Conservation (phyloP, 2,888 invertebrate species). For the Urechis unicinctus region DNA sequence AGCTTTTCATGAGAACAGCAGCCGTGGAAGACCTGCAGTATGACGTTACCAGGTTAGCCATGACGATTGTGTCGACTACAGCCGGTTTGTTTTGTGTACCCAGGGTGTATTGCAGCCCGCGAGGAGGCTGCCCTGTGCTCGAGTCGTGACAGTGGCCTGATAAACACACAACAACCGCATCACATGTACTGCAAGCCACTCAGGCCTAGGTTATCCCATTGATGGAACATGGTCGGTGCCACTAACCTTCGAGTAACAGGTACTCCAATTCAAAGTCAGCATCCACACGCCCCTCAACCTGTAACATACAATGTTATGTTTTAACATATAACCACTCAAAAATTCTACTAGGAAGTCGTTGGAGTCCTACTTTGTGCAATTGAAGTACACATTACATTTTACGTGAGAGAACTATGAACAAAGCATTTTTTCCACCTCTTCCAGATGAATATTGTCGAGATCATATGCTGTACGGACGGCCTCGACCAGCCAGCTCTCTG, state of each 20-base stretch:
- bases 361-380: no score
- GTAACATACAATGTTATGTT: constrained; percentile 7
- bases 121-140: constrained; percentile 61
- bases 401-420: no score
- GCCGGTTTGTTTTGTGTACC: constrained; percentile 66
- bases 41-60: constrained; percentile 76
- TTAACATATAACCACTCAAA: not conserved
- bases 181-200: constrained; percentile 74
- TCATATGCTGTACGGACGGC: constrained; percentile 75
- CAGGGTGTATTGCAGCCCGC: constrained; percentile 92
- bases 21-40: not conserved
- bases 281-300: constrained; percentile 50
- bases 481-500: constrained; percentile 62
- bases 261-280: constrained; percentile 96
- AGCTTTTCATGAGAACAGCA: not conserved
- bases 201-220: constrained; percentile 46
- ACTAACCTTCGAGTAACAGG: constrained; percentile 87
- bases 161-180: constrained; percentile 85
- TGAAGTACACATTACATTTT: no score
- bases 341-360: not conserved
- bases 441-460: constrained; percentile 91
- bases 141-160: constrained; percentile 94
- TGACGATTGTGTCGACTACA: constrained; percentile 95
- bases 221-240: constrained; percentile 85
- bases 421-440: constrained; percentile 63